Evolutionary conservation across 2,797 vertebrate genomes (phyloP), one percentile per base, ranked within the genome.

Genomic region (Peromyscus nudipes): DNA sequence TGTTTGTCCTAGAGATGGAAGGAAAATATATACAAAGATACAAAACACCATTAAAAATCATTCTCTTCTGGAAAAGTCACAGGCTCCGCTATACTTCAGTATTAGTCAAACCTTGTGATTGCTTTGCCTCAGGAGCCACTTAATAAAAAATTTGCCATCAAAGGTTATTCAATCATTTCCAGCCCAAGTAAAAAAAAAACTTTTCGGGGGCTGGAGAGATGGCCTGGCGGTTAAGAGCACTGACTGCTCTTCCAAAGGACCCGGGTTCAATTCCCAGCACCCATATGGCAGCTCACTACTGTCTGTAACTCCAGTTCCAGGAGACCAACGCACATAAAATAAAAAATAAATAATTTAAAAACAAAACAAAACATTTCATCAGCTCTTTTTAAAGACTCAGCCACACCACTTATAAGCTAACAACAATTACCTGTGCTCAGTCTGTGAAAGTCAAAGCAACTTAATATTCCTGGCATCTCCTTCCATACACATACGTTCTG

Each of bases 1-100:
- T 99, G 99, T 97, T 99, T 99, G 98, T 99, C 99, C 99, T 99
- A 96, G 34, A 98, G 65, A 79, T 88, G 67, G 69, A 92, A 95
- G 46, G 57, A 92, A 95, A 49, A 79, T 0, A 52, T 29, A 43
- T 2, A 65, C 10, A 86, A 88, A 77, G 34, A 87, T 1, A 49
- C 1, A 62, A 93, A 43, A 79, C 4, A 37, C 12, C 49, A 19
- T 49, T 86, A 89, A 88, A 64, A 86, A 77, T 49, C 34, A 62
- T 3, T 16, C 49, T 14, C 10, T 81, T 85, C 19, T 49, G 34
- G 69, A 82, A 86, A 83, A 34, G 14, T n/a, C 64, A 80, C 25
- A 76, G 11, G 8, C 55, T 25, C 37, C 62, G 60, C n/a, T 65
- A 49, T 4, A 27, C 34, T 81, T 73, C 37, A 40, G 37, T 6